Conservation (phyloP, 2,797 vertebrate genomes). For the Crocidura indochinensis region DNA sequence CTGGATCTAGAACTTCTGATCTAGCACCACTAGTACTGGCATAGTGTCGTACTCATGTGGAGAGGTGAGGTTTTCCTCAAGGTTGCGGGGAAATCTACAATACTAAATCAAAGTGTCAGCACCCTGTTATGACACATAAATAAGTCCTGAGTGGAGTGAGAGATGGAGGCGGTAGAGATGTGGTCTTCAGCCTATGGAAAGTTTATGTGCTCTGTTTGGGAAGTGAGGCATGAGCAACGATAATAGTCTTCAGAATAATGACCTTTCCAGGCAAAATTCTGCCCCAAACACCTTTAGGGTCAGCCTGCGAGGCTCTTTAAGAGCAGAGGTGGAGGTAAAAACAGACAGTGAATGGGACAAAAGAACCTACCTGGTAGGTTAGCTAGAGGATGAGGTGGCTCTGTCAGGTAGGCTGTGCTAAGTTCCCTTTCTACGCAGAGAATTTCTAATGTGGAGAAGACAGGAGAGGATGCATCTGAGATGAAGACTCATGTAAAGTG, state of each 20-base stretch:
- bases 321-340: neutral
- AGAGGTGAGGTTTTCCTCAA: neutral
- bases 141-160: neutral
- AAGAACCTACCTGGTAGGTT: neutral
- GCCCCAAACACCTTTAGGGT: neutral
- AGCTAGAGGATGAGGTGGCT: neutral
- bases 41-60: neutral
- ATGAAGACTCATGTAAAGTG: neutral
- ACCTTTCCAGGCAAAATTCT: neutral
- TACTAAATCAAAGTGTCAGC: neutral
- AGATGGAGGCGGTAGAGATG: neutral
- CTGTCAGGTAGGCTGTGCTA: neutral
- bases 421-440: neutral
- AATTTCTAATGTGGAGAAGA: neutral
- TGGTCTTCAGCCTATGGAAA: rapidly evolving
- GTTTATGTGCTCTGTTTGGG: neutral
- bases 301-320: neutral
- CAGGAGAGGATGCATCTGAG: neutral
- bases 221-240: neutral
- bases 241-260: neutral
- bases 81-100: neutral
- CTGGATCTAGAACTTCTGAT: neutral
- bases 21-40: neutral
- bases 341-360: neutral
- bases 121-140: too few relatives aligned